phyloP scores from a whole-genome alignment of 2,888 invertebrate genomes.

The Folsomia manolachei region DNA sequence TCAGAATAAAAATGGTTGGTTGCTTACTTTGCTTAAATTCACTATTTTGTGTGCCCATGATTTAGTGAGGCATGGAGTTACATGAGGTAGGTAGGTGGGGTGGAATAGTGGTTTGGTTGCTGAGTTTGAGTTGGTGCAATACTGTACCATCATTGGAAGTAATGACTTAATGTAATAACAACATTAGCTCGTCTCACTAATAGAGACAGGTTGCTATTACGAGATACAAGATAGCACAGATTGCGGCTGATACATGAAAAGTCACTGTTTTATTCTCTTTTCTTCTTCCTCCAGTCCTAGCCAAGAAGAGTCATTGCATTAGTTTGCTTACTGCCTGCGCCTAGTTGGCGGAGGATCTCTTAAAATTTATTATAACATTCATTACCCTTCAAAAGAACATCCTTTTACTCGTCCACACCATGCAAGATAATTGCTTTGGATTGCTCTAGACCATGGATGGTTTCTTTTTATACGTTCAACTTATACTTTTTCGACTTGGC shows the following conservation, averaged over 20 bases:
- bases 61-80: background rate
- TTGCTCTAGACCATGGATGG: background rate
- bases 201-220: conserved; percentile 19
- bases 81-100: background rate
- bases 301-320: too few species aligned
- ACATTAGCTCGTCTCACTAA: conserved; percentile 14
- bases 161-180: conserved; percentile 26
- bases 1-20: conserved; percentile 49
- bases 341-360: conserved; percentile 3
- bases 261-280: background rate
- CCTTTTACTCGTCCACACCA: conserved; percentile 13
- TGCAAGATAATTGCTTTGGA: conserved; percentile 15
- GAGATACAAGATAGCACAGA: conserved; percentile 7
- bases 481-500: background rate
- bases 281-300: background rate
- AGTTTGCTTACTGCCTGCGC: too few species aligned
- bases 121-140: conserved; percentile 9
- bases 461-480: background rate
- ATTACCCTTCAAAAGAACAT: conserved; percentile 13
- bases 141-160: conserved; percentile 20
- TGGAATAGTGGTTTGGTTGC: background rate
- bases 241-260: background rate
- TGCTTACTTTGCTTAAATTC: conserved; percentile 28
- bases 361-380: conserved; percentile 20
- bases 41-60: background rate